Base-by-base conservation (phyloP, 2,888 invertebrate genomes). In the Cosmia pyralina region DNA sequence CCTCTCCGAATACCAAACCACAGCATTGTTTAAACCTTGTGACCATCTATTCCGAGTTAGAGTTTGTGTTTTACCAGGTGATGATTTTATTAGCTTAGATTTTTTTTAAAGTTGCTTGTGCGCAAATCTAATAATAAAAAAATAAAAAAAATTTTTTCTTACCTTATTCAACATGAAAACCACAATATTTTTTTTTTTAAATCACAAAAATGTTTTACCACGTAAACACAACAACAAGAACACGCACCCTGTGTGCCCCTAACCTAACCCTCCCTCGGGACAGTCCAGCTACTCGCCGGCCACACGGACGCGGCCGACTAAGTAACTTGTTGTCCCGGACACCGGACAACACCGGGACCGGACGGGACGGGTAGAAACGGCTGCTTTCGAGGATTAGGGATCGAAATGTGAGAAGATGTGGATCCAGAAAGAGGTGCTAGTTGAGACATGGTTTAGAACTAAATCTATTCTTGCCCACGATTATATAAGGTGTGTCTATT, bases 271-370 rank as follows among this genome's bases (percentile, higher is more conserved):
- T 63, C 67, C 72, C 83, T 62, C 78, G 82, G 81, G 86, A 79
- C 86, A 72, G 74, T 19, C 67, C 71, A 69, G 67, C 70, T 63
- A 71, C 69, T 48, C 65, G 73, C 75, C 69, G 60, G 77, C 53
- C 73, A 68, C 22, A 60, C 50, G 57, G 67, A 76, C 75, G 69
- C 55, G 70, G 73, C 59, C 77, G 69, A 74, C 72, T 80, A 79
- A 82, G 73, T 75, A 79, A 86, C 85, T 79, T 79, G 81, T 80
- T 79, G 84, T 81, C 85, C 87, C 73, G 84, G 69, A 83, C 70
- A 63, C 69, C 68, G 84, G 80, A 72, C 77, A 59, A 88, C 89
- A 86, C 86, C 65, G 80, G 72, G 80, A 85, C 88, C 86, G 69
- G 59, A 60, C 82, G 78, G 75, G 75, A 48, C 77, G 44, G 55